Evolutionary conservation across 2,888 invertebrate genomes (phyloP).

Genomic region (Phaedon cochleariae): DNA sequence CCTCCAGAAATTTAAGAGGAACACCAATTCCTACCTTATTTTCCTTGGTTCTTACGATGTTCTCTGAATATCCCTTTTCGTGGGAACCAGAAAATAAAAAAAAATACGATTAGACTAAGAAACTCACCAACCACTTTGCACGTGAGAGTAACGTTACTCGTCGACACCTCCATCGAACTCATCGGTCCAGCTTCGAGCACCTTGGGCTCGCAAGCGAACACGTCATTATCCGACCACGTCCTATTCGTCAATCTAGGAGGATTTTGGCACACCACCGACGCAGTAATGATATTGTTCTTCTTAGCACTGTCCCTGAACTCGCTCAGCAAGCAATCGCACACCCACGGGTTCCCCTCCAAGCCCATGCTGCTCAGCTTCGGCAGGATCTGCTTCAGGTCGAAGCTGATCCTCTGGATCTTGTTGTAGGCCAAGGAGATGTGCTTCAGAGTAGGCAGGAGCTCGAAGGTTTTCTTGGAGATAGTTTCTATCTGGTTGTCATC

Average conservation of each 20-base stretch:
- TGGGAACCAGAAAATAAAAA: too few species aligned
- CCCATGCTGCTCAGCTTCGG: conserved; percentile 76
- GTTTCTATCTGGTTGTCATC: conserved; percentile 77
- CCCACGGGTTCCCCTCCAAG: conserved; percentile 85
- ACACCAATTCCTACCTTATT: too few species aligned
- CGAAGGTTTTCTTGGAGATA: conserved; percentile 71
- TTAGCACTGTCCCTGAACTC: conserved; percentile 81
- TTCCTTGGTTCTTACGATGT: too few species aligned
- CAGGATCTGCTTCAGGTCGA: conserved; percentile 72
- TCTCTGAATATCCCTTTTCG: too few species aligned
- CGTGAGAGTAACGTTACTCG: conserved; percentile 74
- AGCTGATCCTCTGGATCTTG: conserved; percentile 71
- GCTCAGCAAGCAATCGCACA: conserved; percentile 85
- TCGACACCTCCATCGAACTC: conserved; percentile 65
- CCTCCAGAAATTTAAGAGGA: too few species aligned
- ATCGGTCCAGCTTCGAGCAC: conserved; percentile 66
- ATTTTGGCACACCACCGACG: conserved; percentile 76
- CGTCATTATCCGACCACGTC: conserved; percentile 79
- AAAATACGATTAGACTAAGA: too few species aligned
- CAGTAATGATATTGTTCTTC: conserved; percentile 76
- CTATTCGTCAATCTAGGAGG: conserved; percentile 75
- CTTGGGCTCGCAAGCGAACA: conserved; percentile 85
- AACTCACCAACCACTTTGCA: conserved; percentile 71
- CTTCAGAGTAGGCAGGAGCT: conserved; percentile 67
- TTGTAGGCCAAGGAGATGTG: conserved; percentile 78